Conservation (phyloP, 2,113 vertebrate genomes). For the Mus musculus region GRCm39 chr12:76552001-76552500, state of each 20-base stretch:
- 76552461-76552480: not conserved
- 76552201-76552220: not conserved
- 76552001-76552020: too few species aligned
- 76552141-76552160: not conserved
- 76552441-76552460: not conserved
- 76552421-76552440: not conserved
- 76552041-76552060: too few species aligned
- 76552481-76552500: not conserved
- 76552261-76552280: not conserved
- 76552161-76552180: too few species aligned
- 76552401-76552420: not conserved
- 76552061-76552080: too few species aligned
- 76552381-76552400: not conserved
- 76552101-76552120: not conserved
- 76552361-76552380: not conserved
- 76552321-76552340: not conserved
- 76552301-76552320: not conserved
- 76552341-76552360: not conserved
- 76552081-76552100: too few species aligned
- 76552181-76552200: not conserved
- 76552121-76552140: not conserved
- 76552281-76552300: not conserved
- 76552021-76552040: too few species aligned
- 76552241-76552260: accelerated
- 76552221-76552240: not conserved